Percentiles rank a stretch among this genome's conserved stretches.
Evolutionary conservation across 2,888 invertebrate species (phyloP).

Genomic region (Limenitis camilla): DNA sequence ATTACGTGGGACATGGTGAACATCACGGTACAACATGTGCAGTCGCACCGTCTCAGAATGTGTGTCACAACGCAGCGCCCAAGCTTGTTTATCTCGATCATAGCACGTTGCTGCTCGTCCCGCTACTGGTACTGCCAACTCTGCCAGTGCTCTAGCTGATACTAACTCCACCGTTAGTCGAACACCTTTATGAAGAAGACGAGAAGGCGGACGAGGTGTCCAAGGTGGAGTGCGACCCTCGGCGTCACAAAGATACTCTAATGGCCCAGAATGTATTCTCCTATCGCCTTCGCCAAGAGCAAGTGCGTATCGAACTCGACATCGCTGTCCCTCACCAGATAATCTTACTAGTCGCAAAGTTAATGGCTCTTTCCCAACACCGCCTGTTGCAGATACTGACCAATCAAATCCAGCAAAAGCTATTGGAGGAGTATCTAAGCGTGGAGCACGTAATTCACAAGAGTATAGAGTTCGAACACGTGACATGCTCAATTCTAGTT

Average conservation of each 20-base stretch:
- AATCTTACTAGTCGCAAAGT: conserved; percentile 78
- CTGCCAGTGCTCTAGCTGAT: conserved; percentile 78
- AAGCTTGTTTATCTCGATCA: conserved; percentile 86
- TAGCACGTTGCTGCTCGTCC: conserved; percentile 79
- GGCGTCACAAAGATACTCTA: conserved; percentile 81
- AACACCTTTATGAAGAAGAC: conserved; percentile 78
- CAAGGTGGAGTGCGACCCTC: conserved; percentile 82
- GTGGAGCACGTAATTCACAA: conserved; percentile 78
- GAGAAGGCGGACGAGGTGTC: conserved; percentile 78
- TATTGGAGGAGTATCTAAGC: conserved; percentile 74
- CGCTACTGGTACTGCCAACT: conserved; percentile 71
- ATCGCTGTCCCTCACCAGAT: conserved; percentile 87
- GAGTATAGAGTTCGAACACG: conserved; percentile 84
- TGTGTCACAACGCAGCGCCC: conserved; percentile 84
- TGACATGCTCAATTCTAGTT: conserved; percentile 84
- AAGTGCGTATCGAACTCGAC: conserved; percentile 82
- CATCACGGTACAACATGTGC: conserved; percentile 83
- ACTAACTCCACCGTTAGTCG: conserved; percentile 82
- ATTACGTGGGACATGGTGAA: conserved; percentile 85
- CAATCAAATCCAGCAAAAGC: conserved; percentile 88
- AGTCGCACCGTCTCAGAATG: conserved; percentile 84
- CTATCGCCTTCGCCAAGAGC: conserved; percentile 80
- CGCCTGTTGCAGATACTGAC: conserved; percentile 80
- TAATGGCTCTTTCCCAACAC: conserved; percentile 72
- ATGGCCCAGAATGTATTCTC: conserved; percentile 78